Evolutionary conservation across 2,888 invertebrate genomes (phyloP).

Genomic region (Hymenopus coronatus): DNA sequence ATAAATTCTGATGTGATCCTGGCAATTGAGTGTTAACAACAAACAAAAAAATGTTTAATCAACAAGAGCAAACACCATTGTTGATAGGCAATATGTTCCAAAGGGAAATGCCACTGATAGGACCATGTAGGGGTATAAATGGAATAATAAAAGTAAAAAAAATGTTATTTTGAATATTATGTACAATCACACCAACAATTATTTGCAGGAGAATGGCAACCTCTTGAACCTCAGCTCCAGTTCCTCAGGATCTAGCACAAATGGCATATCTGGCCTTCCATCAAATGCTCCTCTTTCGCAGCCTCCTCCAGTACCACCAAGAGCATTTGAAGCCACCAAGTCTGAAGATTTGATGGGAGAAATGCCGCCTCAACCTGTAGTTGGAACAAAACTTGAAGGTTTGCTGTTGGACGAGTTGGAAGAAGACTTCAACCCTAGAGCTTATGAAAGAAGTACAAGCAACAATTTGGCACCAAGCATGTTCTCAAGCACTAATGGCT

Average conservation of each 20-base stretch:
- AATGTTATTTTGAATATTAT: neutral
- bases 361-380: slow-evolving; percentile 54
- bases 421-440: slow-evolving; percentile 86
- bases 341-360: slow-evolving; percentile 31
- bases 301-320: slow-evolving; percentile 52
- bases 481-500: slow-evolving; percentile 40
- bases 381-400: slow-evolving; percentile 76
- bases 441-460: slow-evolving; percentile 59
- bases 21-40: too few relatives aligned
- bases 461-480: slow-evolving; percentile 43
- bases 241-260: slow-evolving; percentile 14
- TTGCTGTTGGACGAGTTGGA: slow-evolving; percentile 77
- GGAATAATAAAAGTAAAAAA: too few relatives aligned
- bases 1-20: too few relatives aligned
- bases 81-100: too few relatives aligned
- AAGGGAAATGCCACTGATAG: too few relatives aligned
- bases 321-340: slow-evolving; percentile 44
- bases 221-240: slow-evolving; percentile 37
- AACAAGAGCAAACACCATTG: too few relatives aligned
- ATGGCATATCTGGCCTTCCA: slow-evolving; percentile 30
- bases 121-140: too few relatives aligned
- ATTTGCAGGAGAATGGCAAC: slow-evolving; percentile 28
- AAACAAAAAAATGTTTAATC: too few relatives aligned
- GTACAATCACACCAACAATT: neutral
- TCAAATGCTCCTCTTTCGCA: slow-evolving; percentile 31